Percentiles rank a stretch among this genome's conserved stretches.
Conservation (phyloP, 2,113 vertebrate species). For the Eubucco bourcierii region DNA sequence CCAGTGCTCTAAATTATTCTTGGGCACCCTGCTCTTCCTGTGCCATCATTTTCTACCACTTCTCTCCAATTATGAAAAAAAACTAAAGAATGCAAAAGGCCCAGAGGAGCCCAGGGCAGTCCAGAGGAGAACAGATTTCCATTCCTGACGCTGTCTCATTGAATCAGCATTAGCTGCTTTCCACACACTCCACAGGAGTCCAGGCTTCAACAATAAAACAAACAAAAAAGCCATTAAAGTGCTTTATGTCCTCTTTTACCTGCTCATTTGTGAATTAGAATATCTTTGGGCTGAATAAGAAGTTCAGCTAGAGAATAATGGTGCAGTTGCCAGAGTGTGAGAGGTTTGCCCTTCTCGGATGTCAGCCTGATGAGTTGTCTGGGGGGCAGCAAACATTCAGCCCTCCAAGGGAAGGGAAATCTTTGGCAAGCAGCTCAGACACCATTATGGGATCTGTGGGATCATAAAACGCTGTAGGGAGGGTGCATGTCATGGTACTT, state of each 20-base stretch:
- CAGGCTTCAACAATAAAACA: slow-evolving; percentile 32
- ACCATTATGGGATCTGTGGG: background rate
- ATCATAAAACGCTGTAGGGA: background rate
- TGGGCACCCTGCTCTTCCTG: background rate
- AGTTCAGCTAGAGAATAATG: background rate
- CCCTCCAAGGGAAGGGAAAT: background rate
- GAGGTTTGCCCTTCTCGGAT: slow-evolving; percentile 21
- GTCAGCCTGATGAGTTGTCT: background rate
- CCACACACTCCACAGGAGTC: slow-evolving; percentile 20
- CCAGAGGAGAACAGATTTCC: slow-evolving; percentile 49
- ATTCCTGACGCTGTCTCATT: slow-evolving; percentile 49
- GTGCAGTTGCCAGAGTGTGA: background rate
- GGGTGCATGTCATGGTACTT: background rate
- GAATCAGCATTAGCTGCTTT: slow-evolving; percentile 56
- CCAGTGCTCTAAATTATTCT: background rate
- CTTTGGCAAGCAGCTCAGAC: background rate
- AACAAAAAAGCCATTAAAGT: background rate
- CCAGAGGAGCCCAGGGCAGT: slow-evolving; percentile 43
- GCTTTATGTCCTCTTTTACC: slow-evolving; percentile 8
- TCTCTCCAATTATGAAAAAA: slow-evolving; percentile 20
- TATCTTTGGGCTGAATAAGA: background rate
- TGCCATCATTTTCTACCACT: background rate
- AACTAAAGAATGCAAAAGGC: background rate
- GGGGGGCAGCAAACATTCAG: background rate
- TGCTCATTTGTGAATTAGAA: slow-evolving; percentile 27